phyloP scores from a whole-genome alignment of 2,113 vertebrate species.

The Murina feae region DNA sequence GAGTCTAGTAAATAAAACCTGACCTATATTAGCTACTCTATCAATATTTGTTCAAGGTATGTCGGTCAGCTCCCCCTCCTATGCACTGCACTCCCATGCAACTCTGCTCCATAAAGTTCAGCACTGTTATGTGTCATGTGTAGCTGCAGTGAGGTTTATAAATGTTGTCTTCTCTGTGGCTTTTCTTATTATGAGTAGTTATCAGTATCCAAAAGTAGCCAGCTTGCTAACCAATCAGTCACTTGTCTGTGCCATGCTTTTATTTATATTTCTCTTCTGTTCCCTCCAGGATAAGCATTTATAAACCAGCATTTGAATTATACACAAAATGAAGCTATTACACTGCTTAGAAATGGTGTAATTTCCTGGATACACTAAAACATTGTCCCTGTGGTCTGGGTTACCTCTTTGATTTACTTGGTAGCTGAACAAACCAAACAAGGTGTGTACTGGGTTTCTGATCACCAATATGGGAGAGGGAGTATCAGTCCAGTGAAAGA shows the following conservation, averaged over 20 bases:
- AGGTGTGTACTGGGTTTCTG: not conserved
- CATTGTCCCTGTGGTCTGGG: not conserved
- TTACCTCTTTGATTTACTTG: not conserved
- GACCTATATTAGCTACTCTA: not conserved
- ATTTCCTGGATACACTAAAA: not conserved
- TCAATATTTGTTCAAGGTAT: not conserved
- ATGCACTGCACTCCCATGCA: not conserved
- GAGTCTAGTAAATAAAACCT: not conserved
- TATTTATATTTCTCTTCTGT: slow-evolving; percentile 8
- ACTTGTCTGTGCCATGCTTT: not conserved
- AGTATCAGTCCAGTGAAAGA: not conserved
- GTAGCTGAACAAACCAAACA: not conserved
- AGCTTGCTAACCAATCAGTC: not conserved
- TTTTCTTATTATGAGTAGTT: not conserved
- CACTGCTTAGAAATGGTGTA: not conserved
- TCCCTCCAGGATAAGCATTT: not conserved
- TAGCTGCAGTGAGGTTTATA: not conserved
- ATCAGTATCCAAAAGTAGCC: not conserved
- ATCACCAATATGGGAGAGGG: not conserved
- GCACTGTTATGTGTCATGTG: not conserved
- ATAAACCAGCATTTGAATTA: not conserved
- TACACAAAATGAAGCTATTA: not conserved
- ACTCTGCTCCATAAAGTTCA: not conserved
- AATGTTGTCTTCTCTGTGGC: not conserved
- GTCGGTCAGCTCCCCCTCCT: not conserved